phyloP scores from a whole-genome alignment of 2,797 vertebrate species.

The Phataginus tetradactyla region DNA sequence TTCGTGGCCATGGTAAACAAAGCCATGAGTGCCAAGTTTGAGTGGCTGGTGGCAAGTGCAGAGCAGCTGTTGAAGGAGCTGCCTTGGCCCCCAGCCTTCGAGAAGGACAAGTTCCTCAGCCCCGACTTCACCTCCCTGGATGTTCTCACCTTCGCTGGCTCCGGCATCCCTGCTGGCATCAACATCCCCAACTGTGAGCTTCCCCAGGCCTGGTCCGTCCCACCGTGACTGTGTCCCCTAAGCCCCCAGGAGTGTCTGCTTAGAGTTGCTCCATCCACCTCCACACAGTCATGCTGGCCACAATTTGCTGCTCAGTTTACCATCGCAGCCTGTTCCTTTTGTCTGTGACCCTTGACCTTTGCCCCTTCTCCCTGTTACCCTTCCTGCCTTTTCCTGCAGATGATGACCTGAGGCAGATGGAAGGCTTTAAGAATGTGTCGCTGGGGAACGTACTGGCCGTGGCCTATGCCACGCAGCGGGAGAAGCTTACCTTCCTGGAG shows the following conservation, averaged over 20 bases:
- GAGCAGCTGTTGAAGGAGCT: constrained; percentile 92
- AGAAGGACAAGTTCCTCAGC: constrained; percentile 94
- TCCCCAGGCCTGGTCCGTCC: accelerated
- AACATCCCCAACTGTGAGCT: constrained; percentile 96
- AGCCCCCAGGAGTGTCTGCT: background rate
- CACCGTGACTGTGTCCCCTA: no score
- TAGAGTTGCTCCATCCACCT: no score
- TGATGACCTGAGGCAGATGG: constrained; percentile 94
- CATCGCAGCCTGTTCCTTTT: background rate
- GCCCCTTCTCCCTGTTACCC: background rate
- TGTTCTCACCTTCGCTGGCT: constrained; percentile 94
- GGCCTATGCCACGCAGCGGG: constrained; percentile 91
- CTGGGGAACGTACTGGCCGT: constrained; percentile 94
- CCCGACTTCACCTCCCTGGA: constrained; percentile 97
- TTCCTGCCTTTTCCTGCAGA: constrained; percentile 83
- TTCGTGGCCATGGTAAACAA: constrained; percentile 97
- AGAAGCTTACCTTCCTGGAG: constrained; percentile 93
- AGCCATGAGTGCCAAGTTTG: constrained; percentile 94
- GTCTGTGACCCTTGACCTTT: background rate
- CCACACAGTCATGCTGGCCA: background rate
- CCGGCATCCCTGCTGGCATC: constrained; percentile 95
- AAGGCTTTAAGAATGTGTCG: constrained; percentile 96
- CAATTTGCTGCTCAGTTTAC: accelerated
- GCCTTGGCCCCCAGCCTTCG: constrained; percentile 93
- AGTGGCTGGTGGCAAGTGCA: constrained; percentile 91